phyloP scores from a whole-genome alignment of 2,797 vertebrate genomes.

The Petrocephalus schoutedeni region DNA sequence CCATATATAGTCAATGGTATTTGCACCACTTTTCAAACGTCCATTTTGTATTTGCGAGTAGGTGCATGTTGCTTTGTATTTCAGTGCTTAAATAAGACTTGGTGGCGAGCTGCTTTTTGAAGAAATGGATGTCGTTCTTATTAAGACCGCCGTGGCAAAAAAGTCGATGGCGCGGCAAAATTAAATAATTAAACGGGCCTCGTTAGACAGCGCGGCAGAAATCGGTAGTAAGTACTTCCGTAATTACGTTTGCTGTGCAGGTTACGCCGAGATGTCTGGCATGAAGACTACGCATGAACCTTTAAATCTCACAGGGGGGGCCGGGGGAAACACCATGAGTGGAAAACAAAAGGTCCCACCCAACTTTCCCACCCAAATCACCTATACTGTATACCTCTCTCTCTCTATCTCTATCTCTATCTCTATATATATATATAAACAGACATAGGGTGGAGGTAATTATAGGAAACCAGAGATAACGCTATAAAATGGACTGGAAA shows the following conservation, averaged over 20 bases:
- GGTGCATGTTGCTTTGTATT: not conserved
- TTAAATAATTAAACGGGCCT: constrained; percentile 1
- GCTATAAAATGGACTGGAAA: not conserved
- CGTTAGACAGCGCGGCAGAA: not conserved
- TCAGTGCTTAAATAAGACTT: not conserved
- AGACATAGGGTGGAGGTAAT: not conserved
- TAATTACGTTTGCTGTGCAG: not conserved
- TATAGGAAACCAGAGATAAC: not conserved
- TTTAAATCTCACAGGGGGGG: not conserved
- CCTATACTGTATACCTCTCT: not conserved
- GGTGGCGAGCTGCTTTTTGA: not conserved
- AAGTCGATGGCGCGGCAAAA: not conserved
- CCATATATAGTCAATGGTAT: not conserved
- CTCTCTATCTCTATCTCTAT: not conserved
- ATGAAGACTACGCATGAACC: not conserved
- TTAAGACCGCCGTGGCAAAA: not conserved
- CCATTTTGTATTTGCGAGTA: not conserved
- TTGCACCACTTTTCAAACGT: not conserved
- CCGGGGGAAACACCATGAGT: not conserved
- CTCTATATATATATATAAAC: not conserved
- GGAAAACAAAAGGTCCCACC: not conserved
- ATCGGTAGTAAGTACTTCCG: not conserved
- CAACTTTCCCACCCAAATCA: not conserved
- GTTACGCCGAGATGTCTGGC: not conserved
- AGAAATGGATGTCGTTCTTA: not conserved